A percentile compares a stretch with the other conserved stretches of the same genome.
phyloP scores from a whole-genome alignment of 2,113 vertebrate genomes.

The Mus pahari region DNA sequence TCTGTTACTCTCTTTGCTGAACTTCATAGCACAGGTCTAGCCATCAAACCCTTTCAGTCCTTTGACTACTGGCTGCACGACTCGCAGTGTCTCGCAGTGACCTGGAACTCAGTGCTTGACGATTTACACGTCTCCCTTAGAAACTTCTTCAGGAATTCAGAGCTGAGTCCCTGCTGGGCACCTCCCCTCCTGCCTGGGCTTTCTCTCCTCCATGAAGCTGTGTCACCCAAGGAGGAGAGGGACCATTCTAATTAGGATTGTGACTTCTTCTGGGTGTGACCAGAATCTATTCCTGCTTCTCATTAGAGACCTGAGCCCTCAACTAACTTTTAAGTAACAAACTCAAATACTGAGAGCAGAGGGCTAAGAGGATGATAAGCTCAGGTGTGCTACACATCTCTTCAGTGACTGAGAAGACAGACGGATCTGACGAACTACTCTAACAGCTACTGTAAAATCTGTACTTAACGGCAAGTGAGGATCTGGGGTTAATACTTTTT shows the following conservation, averaged over 20 bases:
- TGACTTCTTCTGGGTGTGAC: background rate
- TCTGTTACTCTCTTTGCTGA: background rate
- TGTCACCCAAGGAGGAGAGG: background rate
- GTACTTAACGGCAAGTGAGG: background rate
- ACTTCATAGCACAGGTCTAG: fast-evolving
- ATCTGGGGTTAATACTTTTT: background rate
- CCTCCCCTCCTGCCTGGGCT: fast-evolving
- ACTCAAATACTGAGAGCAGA: background rate
- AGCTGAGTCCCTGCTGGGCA: background rate
- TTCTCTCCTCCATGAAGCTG: background rate
- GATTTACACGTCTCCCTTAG: background rate
- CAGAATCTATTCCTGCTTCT: background rate
- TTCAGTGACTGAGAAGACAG: background rate
- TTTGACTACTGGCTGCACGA: too few relatives aligned
- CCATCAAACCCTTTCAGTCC: background rate
- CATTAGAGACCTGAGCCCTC: background rate
- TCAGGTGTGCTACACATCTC: fast-evolving
- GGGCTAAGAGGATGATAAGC: background rate
- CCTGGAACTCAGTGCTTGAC: background rate
- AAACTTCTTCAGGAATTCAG: background rate
- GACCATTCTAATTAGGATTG: background rate
- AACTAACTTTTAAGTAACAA: conserved; percentile 9
- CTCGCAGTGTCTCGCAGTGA: too few relatives aligned
- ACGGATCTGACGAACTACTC: background rate
- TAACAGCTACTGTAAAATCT: background rate